phyloP scores from a whole-genome alignment of 2,113 vertebrate genomes.

The Lasiurus borealis region DNA sequence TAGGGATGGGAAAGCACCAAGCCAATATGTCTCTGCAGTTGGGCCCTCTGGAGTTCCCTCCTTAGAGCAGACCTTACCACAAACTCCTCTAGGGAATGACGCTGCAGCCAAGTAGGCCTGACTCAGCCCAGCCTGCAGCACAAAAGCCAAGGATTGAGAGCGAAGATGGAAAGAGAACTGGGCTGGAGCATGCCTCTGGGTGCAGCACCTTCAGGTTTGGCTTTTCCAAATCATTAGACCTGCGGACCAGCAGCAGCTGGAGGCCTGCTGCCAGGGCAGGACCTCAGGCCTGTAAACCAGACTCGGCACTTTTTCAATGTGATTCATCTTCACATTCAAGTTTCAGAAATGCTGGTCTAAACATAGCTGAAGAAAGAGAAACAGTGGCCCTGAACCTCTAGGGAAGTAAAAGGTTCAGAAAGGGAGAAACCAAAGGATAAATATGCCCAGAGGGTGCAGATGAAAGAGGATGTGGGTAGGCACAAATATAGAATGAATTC shows the following conservation, averaged over 20 bases:
- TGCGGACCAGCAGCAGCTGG: too few species aligned
- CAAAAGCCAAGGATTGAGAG: background rate
- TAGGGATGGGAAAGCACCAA: too few species aligned
- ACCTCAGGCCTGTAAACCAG: background rate
- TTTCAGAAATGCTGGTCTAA: background rate
- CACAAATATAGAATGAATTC: background rate
- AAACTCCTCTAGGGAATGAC: background rate
- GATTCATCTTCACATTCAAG: background rate
- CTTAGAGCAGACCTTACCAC: background rate
- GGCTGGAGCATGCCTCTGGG: background rate
- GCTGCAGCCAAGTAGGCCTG: background rate
- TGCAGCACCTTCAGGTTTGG: background rate
- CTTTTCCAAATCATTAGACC: background rate
- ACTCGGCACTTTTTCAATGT: background rate
- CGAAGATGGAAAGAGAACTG: background rate
- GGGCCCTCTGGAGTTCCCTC: background rate
- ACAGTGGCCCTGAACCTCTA: too few species aligned
- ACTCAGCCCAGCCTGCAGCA: background rate
- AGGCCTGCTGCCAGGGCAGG: background rate
- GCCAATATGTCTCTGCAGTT: too few species aligned
- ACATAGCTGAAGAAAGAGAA: background rate
- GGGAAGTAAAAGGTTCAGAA: background rate
- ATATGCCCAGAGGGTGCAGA: fast-evolving
- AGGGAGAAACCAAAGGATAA: background rate
- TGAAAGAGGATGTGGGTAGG: background rate